phyloP scores from a whole-genome alignment of 53 echinoderm and acorn worm species.

The Hippasteria phrygiana region DNA sequence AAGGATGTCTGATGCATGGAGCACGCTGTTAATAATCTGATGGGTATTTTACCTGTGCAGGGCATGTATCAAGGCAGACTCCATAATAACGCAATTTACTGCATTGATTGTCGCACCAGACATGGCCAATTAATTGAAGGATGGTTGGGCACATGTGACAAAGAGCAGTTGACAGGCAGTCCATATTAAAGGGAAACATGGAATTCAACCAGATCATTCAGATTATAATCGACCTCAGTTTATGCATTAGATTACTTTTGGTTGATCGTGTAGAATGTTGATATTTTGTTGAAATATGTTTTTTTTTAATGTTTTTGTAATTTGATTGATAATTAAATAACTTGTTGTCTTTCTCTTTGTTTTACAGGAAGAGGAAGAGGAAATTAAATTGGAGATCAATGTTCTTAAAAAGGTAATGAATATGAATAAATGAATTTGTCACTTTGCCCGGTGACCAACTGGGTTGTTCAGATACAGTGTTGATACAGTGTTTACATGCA shows the following conservation, averaged over 20 bases:
- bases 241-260: no score
- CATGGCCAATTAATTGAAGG: slow-evolving; percentile 46
- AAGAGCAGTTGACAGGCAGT: slow-evolving; percentile 1
- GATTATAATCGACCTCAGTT: not conserved
- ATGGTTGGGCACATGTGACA: not conserved
- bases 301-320: not conserved
- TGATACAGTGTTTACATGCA: no score
- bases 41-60: not conserved
- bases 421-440: not conserved
- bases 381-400: slow-evolving; percentile 96
- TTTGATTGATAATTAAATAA: not conserved
- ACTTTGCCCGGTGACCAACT: not conserved
- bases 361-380: slow-evolving; percentile 96
- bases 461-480: no score
- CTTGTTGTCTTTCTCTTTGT: slow-evolving; percentile 21
- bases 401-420: slow-evolving; percentile 94
- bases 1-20: no score
- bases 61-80: slow-evolving; percentile 1
- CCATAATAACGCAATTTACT: slow-evolving; percentile 49
- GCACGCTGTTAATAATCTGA: no score
- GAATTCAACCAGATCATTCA: not conserved
- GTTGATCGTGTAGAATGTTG: no score
- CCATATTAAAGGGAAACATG: not conserved
- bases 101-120: slow-evolving; percentile 29
- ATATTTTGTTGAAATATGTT: no score